Evolutionary conservation across 2,797 vertebrate genomes (phyloP).

Genomic region (Smutsia temminckii): DNA sequence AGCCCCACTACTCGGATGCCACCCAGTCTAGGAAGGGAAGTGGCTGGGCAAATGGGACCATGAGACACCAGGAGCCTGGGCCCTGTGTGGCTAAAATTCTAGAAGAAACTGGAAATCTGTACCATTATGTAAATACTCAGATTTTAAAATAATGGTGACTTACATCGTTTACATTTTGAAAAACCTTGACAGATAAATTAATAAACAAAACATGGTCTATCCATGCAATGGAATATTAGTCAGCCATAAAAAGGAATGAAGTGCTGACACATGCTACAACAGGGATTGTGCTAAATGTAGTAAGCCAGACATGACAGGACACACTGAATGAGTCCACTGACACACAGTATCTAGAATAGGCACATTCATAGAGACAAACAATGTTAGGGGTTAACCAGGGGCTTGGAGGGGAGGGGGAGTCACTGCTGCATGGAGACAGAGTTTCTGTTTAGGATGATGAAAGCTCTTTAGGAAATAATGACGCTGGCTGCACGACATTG

Average conservation of each 20-base stretch:
- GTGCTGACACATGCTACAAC: neutral
- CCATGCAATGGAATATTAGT: neutral
- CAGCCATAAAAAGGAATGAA: neutral
- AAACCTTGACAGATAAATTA: neutral
- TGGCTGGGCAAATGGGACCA: neutral
- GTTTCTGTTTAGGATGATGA: neutral
- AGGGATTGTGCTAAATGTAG: neutral
- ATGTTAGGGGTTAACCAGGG: neutral
- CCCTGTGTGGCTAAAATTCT: neutral
- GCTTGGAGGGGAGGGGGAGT: neutral
- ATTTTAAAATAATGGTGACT: neutral
- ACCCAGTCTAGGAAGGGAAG: neutral
- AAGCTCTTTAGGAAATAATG: neutral
- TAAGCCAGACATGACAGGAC: neutral
- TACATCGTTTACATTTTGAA: neutral
- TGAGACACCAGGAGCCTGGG: neutral
- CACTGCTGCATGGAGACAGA: neutral
- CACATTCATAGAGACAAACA: neutral
- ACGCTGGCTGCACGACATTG: neutral
- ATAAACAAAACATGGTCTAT: neutral
- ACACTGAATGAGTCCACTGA: neutral
- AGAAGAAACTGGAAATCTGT: neutral
- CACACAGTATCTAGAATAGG: accelerated
- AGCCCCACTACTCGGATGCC: neutral
- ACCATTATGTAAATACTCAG: neutral